Percentiles rank a stretch among this genome's conserved stretches.
These are phyloP conservation scores for Amiota minor DNA, from an alignment of 2,888 invertebrate species.

Conservation along the genomic window DNA sequence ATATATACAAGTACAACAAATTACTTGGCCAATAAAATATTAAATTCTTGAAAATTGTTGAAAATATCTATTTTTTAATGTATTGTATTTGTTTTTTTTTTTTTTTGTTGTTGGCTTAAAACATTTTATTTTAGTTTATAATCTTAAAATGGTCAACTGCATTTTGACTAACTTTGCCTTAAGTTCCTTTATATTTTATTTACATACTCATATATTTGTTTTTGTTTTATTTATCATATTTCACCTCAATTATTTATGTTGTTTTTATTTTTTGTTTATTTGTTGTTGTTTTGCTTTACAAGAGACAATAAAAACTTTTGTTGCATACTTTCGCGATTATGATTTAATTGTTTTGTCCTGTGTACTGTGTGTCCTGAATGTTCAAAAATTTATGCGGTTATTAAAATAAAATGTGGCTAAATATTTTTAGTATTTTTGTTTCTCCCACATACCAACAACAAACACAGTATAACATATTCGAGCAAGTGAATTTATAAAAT, in stretches of 20 bases:
- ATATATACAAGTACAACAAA: too few relatives aligned
- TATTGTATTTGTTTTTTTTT: too few relatives aligned
- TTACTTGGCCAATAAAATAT: too few relatives aligned
- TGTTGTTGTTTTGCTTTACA: not conserved
- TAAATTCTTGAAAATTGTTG: too few relatives aligned
- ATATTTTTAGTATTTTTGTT: not conserved
- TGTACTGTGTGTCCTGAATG: not conserved
- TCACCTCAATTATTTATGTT: not conserved
- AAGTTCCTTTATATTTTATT: not conserved
- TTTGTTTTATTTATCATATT: not conserved
- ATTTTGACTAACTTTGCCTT: too few relatives aligned
- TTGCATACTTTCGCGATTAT: slow-evolving; percentile 18
- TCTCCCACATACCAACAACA: not conserved
- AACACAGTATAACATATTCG: not conserved
- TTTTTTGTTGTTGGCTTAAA: too few relatives aligned
- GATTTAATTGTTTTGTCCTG: slow-evolving; percentile 19
- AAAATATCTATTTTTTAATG: too few relatives aligned
- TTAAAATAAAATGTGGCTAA: slow-evolving; percentile 12
- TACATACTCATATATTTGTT: not conserved
- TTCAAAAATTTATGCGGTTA: slow-evolving; percentile 16
- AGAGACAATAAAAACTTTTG: not conserved
- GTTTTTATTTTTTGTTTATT: not conserved
- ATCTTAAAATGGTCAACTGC: too few relatives aligned
- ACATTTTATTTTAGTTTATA: too few relatives aligned
- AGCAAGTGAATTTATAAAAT: slow-evolving; percentile 14